A percentile compares a stretch with the other conserved stretches of the same genome.
Evolutionary conservation across 2,113 vertebrate genomes (phyloP).

Genomic region (Xenotilapia flavipinnis): DNA sequence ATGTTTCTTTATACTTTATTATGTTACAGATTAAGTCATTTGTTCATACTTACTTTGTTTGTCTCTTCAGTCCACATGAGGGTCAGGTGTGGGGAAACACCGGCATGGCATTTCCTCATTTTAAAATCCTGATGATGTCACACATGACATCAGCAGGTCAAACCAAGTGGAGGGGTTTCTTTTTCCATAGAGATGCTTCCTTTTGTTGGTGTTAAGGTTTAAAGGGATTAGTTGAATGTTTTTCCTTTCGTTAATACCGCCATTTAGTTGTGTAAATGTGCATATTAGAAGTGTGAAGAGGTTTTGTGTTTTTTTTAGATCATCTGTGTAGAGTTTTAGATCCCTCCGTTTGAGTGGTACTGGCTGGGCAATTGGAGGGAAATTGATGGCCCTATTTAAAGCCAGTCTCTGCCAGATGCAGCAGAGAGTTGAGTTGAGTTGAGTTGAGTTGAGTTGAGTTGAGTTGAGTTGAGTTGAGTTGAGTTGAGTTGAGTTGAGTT

Average conservation of each 20-base stretch:
- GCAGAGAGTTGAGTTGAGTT: not conserved
- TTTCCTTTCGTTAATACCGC: rapidly evolving
- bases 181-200: not conserved
- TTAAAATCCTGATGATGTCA: not conserved
- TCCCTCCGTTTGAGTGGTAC: not conserved
- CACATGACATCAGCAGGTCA: not conserved
- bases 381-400: not conserved
- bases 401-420: not conserved
- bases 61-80: not conserved
- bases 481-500: too few relatives aligned
- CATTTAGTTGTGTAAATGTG: not conserved
- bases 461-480: too few relatives aligned
- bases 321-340: not conserved
- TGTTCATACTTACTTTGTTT: not conserved
- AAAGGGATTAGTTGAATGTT: not conserved
- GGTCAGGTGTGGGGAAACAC: rapidly evolving
- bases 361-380: too few relatives aligned
- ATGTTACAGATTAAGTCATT: too few relatives aligned
- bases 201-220: not conserved
- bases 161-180: not conserved
- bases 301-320: not conserved
- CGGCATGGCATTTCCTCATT: rapidly evolving
- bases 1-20: too few relatives aligned
- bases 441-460: too few relatives aligned
- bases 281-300: not conserved